A percentile compares a stretch with the other conserved stretches of the same genome.
Evolutionary conservation across 2,113 vertebrate genomes (phyloP).

Genomic region (Telmatochromis bifrenatus): DNA sequence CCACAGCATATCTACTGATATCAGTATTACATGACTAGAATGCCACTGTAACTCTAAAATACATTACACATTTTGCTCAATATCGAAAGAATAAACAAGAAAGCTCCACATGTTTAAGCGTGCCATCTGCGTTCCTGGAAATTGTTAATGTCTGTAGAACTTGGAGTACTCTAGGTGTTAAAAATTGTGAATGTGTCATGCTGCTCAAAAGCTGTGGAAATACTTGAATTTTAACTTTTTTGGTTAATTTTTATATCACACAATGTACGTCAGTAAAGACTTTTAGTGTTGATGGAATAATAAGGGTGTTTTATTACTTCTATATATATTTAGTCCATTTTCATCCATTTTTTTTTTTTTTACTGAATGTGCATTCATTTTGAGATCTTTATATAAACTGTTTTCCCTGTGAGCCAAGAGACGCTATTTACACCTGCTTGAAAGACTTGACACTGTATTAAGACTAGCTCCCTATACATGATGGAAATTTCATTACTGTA

Average conservation of each 20-base stretch:
- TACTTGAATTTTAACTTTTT: background rate
- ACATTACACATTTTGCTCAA: background rate
- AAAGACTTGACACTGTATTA: constrained; percentile 41
- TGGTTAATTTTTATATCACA: background rate
- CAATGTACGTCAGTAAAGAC: background rate
- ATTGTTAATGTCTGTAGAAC: background rate
- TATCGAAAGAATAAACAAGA: background rate
- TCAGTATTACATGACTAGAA: background rate
- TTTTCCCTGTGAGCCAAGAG: constrained; percentile 25
- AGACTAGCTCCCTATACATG: constrained; percentile 75
- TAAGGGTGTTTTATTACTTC: background rate
- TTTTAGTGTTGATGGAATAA: background rate
- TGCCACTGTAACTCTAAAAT: background rate
- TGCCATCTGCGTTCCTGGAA: background rate
- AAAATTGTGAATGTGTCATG: background rate
- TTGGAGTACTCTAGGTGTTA: background rate
- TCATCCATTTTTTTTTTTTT: background rate
- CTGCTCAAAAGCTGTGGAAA: background rate
- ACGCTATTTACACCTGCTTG: constrained; percentile 50
- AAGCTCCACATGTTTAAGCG: background rate
- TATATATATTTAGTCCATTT: background rate
- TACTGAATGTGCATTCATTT: constrained; percentile 4
- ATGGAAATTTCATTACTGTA: constrained; percentile 88
- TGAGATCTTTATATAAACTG: constrained; percentile 15
- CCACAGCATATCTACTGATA: background rate